These are phyloP conservation scores for Etheostoma spectabile DNA, from an alignment of 2,113 vertebrate genomes.

Conservation along the genomic window DNA sequence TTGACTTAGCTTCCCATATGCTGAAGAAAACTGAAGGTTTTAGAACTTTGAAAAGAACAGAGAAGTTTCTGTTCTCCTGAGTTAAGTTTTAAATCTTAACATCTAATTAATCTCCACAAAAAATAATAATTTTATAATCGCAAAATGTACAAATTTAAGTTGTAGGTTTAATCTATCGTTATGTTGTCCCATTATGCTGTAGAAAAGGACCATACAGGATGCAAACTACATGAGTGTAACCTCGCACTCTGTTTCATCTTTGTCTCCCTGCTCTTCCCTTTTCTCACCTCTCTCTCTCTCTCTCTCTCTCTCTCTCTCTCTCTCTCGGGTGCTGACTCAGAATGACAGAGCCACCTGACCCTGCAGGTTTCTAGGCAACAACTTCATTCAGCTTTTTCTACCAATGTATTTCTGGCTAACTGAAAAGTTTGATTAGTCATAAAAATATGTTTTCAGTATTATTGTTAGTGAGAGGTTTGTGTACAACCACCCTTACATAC, in stretches of 20 bases:
- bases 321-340: conserved; percentile 56
- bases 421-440: conserved; percentile 3
- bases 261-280: background rate
- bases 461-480: conserved; percentile 2
- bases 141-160: background rate
- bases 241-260: background rate
- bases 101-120: background rate
- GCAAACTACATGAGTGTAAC: conserved; percentile 16
- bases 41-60: background rate
- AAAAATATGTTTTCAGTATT: background rate
- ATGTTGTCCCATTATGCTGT: background rate
- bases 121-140: background rate
- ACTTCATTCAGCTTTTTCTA: conserved; percentile 32
- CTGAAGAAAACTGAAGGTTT: background rate
- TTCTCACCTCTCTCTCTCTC: no score
- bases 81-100: background rate
- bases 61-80: background rate
- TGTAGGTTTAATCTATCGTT: background rate
- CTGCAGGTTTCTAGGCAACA: conserved; percentile 37
- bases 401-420: background rate
- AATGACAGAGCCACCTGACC: conserved; percentile 41
- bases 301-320: background rate
- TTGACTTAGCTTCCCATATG: background rate
- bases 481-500: background rate
- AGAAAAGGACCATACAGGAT: background rate